Evolutionary conservation across 2,797 vertebrate species (phyloP).

Genomic region (Toxotes lorentzi): DNA sequence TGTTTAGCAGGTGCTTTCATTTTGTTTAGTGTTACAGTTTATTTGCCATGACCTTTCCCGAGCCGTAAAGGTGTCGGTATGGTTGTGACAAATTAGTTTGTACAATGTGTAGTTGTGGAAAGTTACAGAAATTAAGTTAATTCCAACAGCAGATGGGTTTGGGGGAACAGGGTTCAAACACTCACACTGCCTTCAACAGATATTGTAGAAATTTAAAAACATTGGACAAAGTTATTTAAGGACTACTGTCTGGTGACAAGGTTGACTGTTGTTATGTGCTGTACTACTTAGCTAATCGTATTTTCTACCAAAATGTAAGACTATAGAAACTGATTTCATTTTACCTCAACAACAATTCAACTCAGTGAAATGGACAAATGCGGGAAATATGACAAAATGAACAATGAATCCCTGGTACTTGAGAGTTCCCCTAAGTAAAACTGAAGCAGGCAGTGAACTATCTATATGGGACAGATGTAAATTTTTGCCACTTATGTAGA

Average conservation of each 20-base stretch:
- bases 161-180: no score
- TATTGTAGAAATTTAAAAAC: no score
- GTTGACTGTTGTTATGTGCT: not conserved
- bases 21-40: no score
- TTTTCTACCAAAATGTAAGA: conserved; percentile 13
- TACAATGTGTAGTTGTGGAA: no score
- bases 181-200: no score
- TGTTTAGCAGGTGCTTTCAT: no score
- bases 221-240: no score
- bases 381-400: not conserved
- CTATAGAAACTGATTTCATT: not conserved
- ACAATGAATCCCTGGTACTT: not conserved
- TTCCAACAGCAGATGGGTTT: no score
- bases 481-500: conserved; percentile 40
- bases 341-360: not conserved
- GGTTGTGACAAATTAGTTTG: no score
- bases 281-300: not conserved
- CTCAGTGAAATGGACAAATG: not conserved
- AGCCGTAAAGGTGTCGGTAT: no score
- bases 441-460: conserved; percentile 23
- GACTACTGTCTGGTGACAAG: no score
- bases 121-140: not conserved
- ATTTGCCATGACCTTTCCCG: no score
- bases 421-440: conserved; percentile 6
- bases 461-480: conserved; percentile 51